Evolutionary conservation across 2,797 vertebrate species (phyloP).

Genomic region (Crenichthys baileyi): DNA sequence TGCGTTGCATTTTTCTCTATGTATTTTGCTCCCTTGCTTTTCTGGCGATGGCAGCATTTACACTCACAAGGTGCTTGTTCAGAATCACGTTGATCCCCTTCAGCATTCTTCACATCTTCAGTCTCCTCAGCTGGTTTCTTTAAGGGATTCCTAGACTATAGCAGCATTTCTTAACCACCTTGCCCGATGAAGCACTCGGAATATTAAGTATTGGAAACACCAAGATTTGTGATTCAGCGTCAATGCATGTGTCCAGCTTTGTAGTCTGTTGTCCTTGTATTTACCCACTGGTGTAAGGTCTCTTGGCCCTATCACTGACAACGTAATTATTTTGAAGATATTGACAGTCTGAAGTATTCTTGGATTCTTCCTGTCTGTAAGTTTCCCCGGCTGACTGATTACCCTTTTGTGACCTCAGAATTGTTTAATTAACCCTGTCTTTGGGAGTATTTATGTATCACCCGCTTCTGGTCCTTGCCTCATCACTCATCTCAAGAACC

Average conservation of each 20-base stretch:
- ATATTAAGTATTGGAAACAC: too few species aligned
- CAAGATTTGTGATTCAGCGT: too few species aligned
- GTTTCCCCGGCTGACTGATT: neutral
- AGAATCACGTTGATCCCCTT: too few species aligned
- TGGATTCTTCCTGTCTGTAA: neutral
- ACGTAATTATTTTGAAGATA: neutral
- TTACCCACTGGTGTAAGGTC: neutral
- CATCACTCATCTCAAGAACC: constrained; percentile 1
- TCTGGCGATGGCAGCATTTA: too few species aligned
- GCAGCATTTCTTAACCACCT: neutral
- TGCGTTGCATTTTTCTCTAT: too few species aligned
- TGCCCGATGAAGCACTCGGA: neutral
- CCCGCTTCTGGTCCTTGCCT: neutral
- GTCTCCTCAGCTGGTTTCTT: neutral
- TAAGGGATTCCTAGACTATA: neutral
- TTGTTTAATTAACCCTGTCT: constrained; percentile 9
- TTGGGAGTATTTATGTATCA: neutral
- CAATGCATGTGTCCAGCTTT: too few species aligned
- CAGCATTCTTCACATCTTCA: too few species aligned
- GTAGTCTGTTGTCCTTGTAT: neutral
- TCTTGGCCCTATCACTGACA: neutral
- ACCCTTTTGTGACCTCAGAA: neutral
- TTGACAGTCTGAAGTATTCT: neutral
- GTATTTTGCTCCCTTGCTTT: too few species aligned
- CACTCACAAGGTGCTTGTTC: too few species aligned